These are phyloP conservation scores for Hydrotaea diabolus DNA, from an alignment of 2,888 invertebrate species.

Conservation along the genomic window DNA sequence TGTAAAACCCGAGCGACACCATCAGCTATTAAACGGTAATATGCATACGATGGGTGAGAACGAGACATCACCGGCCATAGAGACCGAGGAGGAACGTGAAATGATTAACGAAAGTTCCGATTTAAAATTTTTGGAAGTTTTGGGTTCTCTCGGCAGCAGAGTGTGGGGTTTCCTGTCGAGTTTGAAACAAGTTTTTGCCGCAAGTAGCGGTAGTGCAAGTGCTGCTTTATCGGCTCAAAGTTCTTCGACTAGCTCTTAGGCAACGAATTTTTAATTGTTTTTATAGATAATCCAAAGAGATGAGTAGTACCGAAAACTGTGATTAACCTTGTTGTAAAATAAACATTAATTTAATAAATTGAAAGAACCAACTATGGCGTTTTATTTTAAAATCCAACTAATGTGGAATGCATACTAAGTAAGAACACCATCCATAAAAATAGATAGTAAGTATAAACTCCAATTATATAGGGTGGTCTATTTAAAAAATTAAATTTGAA, in stretches of 20 bases:
- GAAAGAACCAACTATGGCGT: too few relatives aligned
- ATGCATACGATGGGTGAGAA: constrained; percentile 68
- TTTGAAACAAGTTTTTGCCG: constrained; percentile 76
- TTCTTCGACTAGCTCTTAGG: constrained; percentile 68
- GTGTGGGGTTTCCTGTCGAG: constrained; percentile 76
- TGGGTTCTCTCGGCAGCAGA: constrained; percentile 75
- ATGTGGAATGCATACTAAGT: too few relatives aligned
- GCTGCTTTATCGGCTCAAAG: constrained; percentile 72
- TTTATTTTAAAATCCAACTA: too few relatives aligned
- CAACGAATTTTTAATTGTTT: constrained; percentile 4
- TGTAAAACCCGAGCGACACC: constrained; percentile 70
- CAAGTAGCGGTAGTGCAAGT: constrained; percentile 76
- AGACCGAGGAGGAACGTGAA: constrained; percentile 78
- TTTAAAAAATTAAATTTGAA: too few relatives aligned
- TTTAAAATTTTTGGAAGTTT: constrained; percentile 75
- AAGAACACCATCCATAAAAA: too few relatives aligned
- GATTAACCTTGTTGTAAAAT: constrained; percentile 52
- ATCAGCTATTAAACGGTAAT: constrained; percentile 69
- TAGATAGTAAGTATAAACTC: too few relatives aligned
- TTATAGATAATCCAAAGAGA: not conserved
- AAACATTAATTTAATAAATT: not conserved
- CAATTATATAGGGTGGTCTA: too few relatives aligned
- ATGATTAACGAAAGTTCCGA: constrained; percentile 75
- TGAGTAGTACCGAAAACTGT: constrained; percentile 44
- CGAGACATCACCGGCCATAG: constrained; percentile 73